Evolutionary conservation across 2,113 vertebrate genomes (phyloP).

Genomic region (Andinoacara biseriatus): DNA sequence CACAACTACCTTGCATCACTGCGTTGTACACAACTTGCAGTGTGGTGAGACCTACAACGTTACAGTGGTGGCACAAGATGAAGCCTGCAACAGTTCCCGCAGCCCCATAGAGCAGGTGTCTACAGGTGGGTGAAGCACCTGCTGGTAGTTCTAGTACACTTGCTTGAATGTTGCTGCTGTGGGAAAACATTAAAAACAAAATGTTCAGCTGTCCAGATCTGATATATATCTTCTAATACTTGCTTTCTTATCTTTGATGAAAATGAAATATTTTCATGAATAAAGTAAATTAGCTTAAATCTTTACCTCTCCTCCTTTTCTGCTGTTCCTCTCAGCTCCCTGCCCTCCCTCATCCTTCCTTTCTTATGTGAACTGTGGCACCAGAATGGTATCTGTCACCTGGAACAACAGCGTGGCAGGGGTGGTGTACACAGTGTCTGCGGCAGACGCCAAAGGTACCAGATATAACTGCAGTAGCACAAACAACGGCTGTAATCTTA

Average conservation of each 20-base stretch:
- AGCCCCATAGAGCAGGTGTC: slow-evolving; percentile 55
- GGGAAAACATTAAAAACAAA: no score
- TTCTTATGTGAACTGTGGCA: slow-evolving; percentile 65
- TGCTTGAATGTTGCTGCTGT: neutral
- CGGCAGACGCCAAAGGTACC: neutral
- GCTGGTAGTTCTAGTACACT: neutral
- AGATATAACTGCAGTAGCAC: slow-evolving; percentile 63
- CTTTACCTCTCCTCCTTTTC: neutral
- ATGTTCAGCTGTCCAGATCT: neutral
- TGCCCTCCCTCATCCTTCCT: slow-evolving; percentile 66
- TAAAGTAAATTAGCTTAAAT: neutral
- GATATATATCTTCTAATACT: neutral
- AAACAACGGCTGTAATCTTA: slow-evolving; percentile 56
- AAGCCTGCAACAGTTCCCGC: slow-evolving; percentile 75
- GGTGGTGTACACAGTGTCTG: slow-evolving; percentile 60
- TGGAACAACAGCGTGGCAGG: slow-evolving; percentile 64
- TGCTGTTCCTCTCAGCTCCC: slow-evolving; percentile 66
- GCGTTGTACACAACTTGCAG: slow-evolving; percentile 50
- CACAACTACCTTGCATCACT: slow-evolving; percentile 31
- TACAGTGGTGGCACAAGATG: slow-evolving; percentile 65
- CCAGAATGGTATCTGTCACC: slow-evolving; percentile 58
- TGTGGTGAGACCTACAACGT: slow-evolving; percentile 72
- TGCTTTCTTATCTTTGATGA: neutral
- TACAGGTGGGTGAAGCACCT: slow-evolving; percentile 57
- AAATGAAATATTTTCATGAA: neutral